Conservation (phyloP, 2,888 invertebrate species). For the Drosophila paramelanica region DNA sequence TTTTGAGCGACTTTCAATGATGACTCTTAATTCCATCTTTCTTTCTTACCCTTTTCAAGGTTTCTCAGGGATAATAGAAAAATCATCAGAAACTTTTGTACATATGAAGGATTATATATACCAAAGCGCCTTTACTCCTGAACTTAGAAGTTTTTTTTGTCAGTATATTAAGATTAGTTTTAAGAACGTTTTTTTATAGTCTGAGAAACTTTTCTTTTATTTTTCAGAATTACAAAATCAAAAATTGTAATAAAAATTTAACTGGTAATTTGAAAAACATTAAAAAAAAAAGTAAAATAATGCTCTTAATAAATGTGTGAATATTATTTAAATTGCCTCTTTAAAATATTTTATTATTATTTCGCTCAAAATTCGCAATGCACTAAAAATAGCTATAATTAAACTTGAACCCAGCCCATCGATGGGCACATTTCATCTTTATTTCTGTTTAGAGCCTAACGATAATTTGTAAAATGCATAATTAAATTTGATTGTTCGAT, state of each 20-base stretch:
- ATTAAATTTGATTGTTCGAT: slow-evolving; percentile 56
- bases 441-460: slow-evolving; percentile 32
- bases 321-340: background rate
- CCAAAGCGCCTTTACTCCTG: too few relatives aligned
- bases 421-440: slow-evolving; percentile 16
- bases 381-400: slow-evolving; percentile 1
- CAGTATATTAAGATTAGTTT: too few relatives aligned
- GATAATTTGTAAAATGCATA: slow-evolving; percentile 60
- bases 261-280: too few relatives aligned
- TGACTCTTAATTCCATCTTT: slow-evolving; percentile 6
- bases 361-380: background rate
- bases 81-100: background rate
- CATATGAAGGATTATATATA: too few relatives aligned
- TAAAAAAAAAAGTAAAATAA: too few relatives aligned
- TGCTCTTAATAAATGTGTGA: too few relatives aligned
- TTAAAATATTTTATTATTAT: background rate
- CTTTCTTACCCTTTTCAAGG: background rate
- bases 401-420: background rate
- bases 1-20: slow-evolving; percentile 24
- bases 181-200: too few relatives aligned
- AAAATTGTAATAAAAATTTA: too few relatives aligned
- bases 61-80: background rate
- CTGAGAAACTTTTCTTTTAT: too few relatives aligned
- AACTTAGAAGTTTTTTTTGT: too few relatives aligned
- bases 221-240: too few relatives aligned